A percentile compares a stretch with the other conserved stretches of the same genome.
These are phyloP conservation scores for Drosophila repleta DNA, from an alignment of 1,140 invertebrate species.

Conservation along the genomic window DNA sequence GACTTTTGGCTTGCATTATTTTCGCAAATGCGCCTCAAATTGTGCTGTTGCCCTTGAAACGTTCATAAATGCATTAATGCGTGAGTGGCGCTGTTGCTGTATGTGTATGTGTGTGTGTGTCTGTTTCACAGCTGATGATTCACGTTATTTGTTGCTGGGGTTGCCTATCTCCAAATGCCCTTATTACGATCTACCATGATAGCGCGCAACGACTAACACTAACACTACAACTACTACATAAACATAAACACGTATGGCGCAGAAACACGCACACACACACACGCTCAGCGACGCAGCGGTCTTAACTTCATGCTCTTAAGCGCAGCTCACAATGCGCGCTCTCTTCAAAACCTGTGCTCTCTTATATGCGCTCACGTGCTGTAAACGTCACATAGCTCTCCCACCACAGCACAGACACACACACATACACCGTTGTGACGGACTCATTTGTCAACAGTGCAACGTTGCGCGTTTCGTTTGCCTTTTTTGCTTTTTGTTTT, in stretches of 20 bases:
- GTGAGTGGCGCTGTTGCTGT: conserved; percentile 7
- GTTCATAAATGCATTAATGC: conserved; percentile 5
- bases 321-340: conserved; percentile 25
- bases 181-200: conserved; percentile 16
- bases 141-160: conserved; percentile 13
- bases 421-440: conserved; percentile 22
- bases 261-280: not conserved
- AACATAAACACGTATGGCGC: not conserved
- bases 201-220: conserved; percentile 19
- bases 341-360: conserved; percentile 34
- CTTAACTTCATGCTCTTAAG: conserved; percentile 47
- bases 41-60: conserved; percentile 62
- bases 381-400: conserved; percentile 24
- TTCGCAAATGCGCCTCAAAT: conserved; percentile 37
- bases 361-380: conserved; percentile 59
- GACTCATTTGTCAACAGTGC: conserved; percentile 64
- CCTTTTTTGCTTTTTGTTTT: conserved; percentile 24
- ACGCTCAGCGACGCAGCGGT: conserved; percentile 10
- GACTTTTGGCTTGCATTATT: conserved; percentile 20
- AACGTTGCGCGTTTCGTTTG: conserved; percentile 71
- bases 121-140: conserved; percentile 5
- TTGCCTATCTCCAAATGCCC: conserved; percentile 23
- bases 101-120: conserved; percentile 11
- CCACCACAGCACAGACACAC: conserved; percentile 22
- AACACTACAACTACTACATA: conserved; percentile 20